phyloP scores from a whole-genome alignment of 2,797 vertebrate species.

The Esox masquinongy region DNA sequence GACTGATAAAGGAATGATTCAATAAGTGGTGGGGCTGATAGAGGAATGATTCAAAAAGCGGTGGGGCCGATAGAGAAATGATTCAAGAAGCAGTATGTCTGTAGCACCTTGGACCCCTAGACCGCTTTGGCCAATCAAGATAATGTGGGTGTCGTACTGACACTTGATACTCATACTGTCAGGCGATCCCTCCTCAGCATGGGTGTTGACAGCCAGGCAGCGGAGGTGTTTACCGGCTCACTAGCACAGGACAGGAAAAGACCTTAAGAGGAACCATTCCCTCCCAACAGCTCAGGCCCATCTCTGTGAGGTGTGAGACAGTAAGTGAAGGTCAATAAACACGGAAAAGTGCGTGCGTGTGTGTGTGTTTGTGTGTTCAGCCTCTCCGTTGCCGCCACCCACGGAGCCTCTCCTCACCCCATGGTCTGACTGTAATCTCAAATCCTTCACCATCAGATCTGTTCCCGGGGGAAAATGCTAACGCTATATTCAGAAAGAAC shows the following conservation, averaged over 20 bases:
- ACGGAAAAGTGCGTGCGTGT: not conserved
- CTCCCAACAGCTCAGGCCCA: not conserved
- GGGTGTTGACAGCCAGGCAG: not conserved
- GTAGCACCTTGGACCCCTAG: not conserved
- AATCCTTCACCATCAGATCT: conserved; percentile 14
- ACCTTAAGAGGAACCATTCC: not conserved
- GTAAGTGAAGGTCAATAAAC: not conserved
- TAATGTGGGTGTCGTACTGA: not conserved
- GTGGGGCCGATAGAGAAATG: no score
- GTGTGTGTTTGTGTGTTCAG: not conserved
- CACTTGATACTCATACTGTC: not conserved
- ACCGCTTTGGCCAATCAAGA: not conserved
- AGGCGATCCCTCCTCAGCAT: not conserved
- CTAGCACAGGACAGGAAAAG: not conserved
- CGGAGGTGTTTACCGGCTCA: not conserved
- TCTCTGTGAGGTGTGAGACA: not conserved
- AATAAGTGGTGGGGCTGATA: not conserved
- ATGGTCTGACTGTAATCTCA: not conserved
- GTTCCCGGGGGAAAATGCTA: conserved; percentile 33
- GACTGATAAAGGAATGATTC: no score
- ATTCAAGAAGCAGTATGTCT: not conserved
- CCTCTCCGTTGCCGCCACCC: not conserved
- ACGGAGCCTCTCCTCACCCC: not conserved
- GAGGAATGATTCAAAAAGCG: not conserved
- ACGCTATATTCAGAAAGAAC: conserved; percentile 14